A percentile compares a stretch with the other conserved stretches of the same genome.
Evolutionary conservation across 2,888 invertebrate genomes (phyloP).

Genomic region (Sesia bembeciformis): DNA sequence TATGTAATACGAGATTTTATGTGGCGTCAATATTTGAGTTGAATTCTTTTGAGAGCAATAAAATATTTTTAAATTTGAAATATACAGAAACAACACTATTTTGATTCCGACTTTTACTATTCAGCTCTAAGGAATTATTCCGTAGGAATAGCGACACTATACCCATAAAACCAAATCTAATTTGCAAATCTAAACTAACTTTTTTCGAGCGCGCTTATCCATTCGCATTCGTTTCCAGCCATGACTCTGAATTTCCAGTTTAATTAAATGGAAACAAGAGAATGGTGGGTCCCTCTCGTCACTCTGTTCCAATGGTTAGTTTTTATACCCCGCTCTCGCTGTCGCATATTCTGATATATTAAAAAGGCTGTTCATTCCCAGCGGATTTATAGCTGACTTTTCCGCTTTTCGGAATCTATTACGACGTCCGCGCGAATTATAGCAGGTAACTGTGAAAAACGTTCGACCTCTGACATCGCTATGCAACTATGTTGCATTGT

Average conservation of each 20-base stretch:
- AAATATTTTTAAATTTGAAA: too few relatives aligned
- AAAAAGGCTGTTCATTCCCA: slow-evolving; percentile 32
- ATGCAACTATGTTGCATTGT: background rate
- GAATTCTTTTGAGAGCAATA: too few relatives aligned
- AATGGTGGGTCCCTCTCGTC: slow-evolving; percentile 48
- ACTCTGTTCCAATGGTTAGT: slow-evolving; percentile 43
- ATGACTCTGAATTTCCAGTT: slow-evolving; percentile 54
- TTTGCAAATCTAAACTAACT: slow-evolving; percentile 46
- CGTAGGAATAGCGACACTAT: slow-evolving; percentile 23
- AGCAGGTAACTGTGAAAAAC: slow-evolving; percentile 42
- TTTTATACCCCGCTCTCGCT: slow-evolving; percentile 28
- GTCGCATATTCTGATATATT: slow-evolving; percentile 29
- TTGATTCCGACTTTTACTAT: background rate
- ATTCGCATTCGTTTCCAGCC: slow-evolving; percentile 26
- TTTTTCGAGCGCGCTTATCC: slow-evolving; percentile 36
- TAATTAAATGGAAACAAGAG: slow-evolving; percentile 69
- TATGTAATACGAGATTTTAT: too few relatives aligned
- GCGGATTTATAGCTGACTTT: slow-evolving; percentile 49
- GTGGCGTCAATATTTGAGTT: too few relatives aligned
- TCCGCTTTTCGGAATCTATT: slow-evolving; percentile 57
- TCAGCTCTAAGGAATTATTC: slow-evolving; percentile 14
- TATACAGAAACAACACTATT: background rate
- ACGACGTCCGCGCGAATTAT: slow-evolving; percentile 43
- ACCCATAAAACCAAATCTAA: slow-evolving; percentile 42
- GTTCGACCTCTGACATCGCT: background rate